These are phyloP conservation scores for Numenius arquata DNA, from an alignment of 2,113 vertebrate species.

Conservation along the genomic window DNA sequence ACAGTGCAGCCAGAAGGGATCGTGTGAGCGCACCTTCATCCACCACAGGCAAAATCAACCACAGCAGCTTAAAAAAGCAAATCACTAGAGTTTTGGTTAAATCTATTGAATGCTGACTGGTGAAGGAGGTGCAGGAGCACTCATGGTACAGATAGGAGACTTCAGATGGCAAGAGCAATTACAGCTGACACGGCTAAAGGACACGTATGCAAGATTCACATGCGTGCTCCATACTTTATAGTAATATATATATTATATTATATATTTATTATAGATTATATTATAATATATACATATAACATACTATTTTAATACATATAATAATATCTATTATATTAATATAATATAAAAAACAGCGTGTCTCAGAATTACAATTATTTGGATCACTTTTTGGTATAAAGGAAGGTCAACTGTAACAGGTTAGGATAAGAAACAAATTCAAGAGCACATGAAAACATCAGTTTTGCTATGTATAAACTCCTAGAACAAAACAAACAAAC, in stretches of 20 bases:
- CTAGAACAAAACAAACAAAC: not conserved
- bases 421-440: not conserved
- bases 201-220: fast-evolving
- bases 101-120: fast-evolving
- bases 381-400: not conserved
- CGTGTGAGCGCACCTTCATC: not conserved
- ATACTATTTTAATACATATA: too few species aligned
- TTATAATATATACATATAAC: too few species aligned
- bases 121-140: not conserved
- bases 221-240: not conserved
- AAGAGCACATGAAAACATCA: not conserved
- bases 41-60: not conserved
- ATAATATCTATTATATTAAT: too few species aligned
- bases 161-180: not conserved
- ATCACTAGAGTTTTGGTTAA: not conserved
- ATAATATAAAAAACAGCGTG: not conserved
- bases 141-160: not conserved
- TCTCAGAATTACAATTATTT: not conserved
- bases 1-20: not conserved
- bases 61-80: not conserved
- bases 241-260: too few species aligned
- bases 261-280: too few species aligned
- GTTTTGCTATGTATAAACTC: not conserved
- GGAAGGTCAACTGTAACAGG: not conserved
- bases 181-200: not conserved